phyloP scores from a whole-genome alignment of 2,113 vertebrate genomes.

The Cisticola juncidis region DNA sequence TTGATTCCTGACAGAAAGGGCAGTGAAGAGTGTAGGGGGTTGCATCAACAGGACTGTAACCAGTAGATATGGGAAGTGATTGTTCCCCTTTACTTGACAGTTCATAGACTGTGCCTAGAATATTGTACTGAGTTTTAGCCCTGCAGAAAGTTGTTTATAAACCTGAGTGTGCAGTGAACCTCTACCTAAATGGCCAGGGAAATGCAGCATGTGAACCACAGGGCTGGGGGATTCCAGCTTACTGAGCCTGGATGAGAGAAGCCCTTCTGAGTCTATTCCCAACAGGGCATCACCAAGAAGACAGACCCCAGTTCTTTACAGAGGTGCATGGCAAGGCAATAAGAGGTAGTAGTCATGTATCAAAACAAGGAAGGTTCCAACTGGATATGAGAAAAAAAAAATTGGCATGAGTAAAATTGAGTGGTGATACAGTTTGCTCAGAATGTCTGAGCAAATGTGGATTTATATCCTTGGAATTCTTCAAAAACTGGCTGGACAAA shows the following conservation, averaged over 20 bases:
- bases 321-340: neutral
- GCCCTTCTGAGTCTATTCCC: neutral
- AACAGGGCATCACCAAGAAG: neutral
- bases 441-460: neutral
- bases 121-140: neutral
- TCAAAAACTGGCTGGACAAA: neutral
- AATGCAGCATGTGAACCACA: accelerated
- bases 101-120: neutral
- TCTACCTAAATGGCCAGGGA: neutral
- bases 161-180: neutral
- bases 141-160: neutral
- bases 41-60: neutral
- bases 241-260: neutral
- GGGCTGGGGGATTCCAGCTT: neutral
- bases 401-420: neutral
- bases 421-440: neutral
- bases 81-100: neutral
- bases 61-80: neutral
- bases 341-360: neutral
- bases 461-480: neutral
- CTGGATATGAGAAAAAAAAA: neutral
- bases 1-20: neutral
- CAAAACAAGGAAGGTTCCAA: neutral
- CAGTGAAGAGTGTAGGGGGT: neutral
- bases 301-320: neutral